Evolutionary conservation across 2,888 invertebrate genomes (phyloP), one percentile per base, ranked within the genome.

Genomic region (Cataglyphis rosenhaueri): DNA sequence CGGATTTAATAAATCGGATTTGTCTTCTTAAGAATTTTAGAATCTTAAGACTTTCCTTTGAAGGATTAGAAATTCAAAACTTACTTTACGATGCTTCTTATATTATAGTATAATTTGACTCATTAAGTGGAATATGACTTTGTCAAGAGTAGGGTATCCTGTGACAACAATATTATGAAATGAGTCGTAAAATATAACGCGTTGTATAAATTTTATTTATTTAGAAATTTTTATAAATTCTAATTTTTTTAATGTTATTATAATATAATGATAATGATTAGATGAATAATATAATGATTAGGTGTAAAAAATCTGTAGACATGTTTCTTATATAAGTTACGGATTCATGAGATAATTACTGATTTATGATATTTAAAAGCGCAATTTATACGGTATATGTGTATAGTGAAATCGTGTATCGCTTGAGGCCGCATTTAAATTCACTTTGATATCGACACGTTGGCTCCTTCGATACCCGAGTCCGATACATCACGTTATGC

Each of bases 381-480:
- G 52, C 38, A 41, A 8, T 44, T 52, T 76, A 10, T 10, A 35
- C 18, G 25, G 9, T 41, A 25, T 76, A 65, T 41, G n/a, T 76
- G 55, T 55, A 29, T 2, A 52, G 3, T 21, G 25, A 18, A 44
- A 21, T n/a, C 10, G 32, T 32, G 35, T 68, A 38, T 52, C 25
- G 29, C 25, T 52, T 35, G 38, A 55, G 38, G 65, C 29, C 38
- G 12, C 52, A 65, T 55, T 55, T 62, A 15, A 65, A 70, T 79
- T 79, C 35, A 59, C 68, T 78, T 78, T 68, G 76, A 76, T 76
- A 76, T 76, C 66, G 66, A 76, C 65, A 70, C 59, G 70, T 70
- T 59, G 44, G 44, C 32, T 79, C 44, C 78, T 79, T 79, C 78
- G 59, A 76, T 57, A n/a, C 15, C 15, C 55, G 55, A 70, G 35